Evolutionary conservation across 2,888 invertebrate genomes (phyloP), one percentile per base, ranked within the genome.

Genomic region (Nowickia ferox): DNA sequence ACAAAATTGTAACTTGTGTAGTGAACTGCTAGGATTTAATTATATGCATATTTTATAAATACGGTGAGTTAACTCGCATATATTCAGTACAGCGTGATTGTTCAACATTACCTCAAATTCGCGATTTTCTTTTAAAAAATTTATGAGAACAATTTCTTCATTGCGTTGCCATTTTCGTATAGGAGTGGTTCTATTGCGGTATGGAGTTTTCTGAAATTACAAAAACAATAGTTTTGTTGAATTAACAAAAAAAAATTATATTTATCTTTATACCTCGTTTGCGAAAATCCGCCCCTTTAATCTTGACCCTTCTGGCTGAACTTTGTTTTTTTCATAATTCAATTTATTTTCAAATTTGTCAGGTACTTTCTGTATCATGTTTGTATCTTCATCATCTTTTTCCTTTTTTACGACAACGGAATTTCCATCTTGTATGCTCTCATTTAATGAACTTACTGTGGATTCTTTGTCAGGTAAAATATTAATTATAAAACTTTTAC

Each of bases 111-210:
- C 77, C 77, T 74, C 74, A 19, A 81, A 71, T 38, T 74, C 51
- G 1, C 22, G 57, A 68, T 81, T 66, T 68, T 68, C 1, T 51
- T 81, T 81, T 15, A 81, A 51, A 68, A 30, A 80, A 4, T n/a
- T 8, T 17, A 80, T 66, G 38, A 80, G 9, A 15, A 30, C 48
- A 9, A 66, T 15, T 66, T 81, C 74, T 72, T 74, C 80, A 10
- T 66, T 51, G 0, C 59, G 74, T 44, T 17, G n/a, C 74, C 80
- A 81, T 38, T 48, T 81, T 68, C 51, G 59, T 19, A 74, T 44
- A 30, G 77, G 77, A 11, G 68, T 68, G 0, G 38, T 9, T 2
- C 68, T 68, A 48, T 77, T 77, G 4, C 68, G 77, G n/a, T 22
- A 42, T 19, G 57, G 40, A 55, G 63, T 51, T 55, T 40, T 30